Evolutionary conservation across 1,140 invertebrate species (phyloP).

Genomic region (Nixonia krombeini): DNA sequence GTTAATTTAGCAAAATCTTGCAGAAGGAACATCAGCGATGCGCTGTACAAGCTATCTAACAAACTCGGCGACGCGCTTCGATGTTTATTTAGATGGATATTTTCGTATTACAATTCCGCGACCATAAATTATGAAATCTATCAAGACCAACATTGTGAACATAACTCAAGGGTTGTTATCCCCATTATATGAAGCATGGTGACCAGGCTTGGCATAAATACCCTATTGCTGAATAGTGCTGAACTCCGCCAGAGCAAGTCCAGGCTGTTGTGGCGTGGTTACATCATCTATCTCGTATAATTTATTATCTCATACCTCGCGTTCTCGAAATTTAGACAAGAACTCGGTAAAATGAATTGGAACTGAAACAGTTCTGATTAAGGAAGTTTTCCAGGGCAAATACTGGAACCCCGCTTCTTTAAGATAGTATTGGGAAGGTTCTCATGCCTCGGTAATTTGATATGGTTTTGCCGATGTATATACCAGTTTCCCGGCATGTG

Average conservation of each 20-base stretch:
- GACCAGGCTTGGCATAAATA: constrained; percentile 72
- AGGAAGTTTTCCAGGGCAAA: constrained; percentile 21
- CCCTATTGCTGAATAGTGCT: constrained; percentile 66
- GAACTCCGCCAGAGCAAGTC: constrained; percentile 58
- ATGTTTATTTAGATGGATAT: constrained; percentile 57
- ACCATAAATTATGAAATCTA: constrained; percentile 73
- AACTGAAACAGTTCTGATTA: constrained; percentile 46
- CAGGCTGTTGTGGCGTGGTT: constrained; percentile 67
- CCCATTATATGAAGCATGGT: constrained; percentile 70
- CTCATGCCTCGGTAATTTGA: no score
- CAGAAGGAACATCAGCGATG: no score
- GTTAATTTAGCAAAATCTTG: no score
- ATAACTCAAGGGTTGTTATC: constrained; percentile 66
- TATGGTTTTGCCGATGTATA: no score
- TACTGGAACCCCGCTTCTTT: no score
- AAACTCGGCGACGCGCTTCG: constrained; percentile 13
- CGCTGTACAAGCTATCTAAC: background rate
- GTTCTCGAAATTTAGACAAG: constrained; percentile 68
- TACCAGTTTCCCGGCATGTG: no score
- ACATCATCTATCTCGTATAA: constrained; percentile 73
- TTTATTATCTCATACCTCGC: constrained; percentile 67
- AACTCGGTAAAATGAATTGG: constrained; percentile 63
- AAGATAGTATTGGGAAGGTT: no score
- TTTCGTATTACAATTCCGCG: constrained; percentile 51
- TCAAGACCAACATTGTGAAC: constrained; percentile 71